Evolutionary conservation across 2,797 vertebrate genomes (phyloP), one percentile per base, ranked within the genome.

Genomic region (Paguma larvata): DNA sequence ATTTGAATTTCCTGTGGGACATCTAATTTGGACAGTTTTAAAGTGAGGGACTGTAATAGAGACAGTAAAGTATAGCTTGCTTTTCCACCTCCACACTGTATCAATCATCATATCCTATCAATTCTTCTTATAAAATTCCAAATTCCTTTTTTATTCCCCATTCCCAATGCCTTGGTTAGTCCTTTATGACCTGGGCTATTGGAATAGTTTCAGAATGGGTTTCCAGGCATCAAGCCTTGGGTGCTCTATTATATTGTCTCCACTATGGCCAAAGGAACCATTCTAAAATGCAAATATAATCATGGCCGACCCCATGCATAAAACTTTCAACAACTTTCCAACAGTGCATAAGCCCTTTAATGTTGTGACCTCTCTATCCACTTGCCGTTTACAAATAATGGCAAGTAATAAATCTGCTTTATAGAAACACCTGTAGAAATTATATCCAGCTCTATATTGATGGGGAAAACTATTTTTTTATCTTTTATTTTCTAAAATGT

Each of bases 401-500:
- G 67, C 11, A 67, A 89, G 75, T n/a, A 80, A 59, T 15, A 91
- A 78, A 59, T 44, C 5, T 44, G 9, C 53, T 88, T 89, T 30
- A 70, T 14, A 68, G 63, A 91, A 91, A 92, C 44, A 89, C 38
- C 80, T 91, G 16, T 56, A 86, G 82, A 23, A 80, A 93, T 78
- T 79, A 75, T 16, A 18, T n/a, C 59, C 84, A 89, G 32, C 10
- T 94, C 44, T 85, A 73, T 53, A 62, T 1, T 91, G 30, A 79
- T 19, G 3, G 19, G 30, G 12, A 68, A 68, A 93, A 65, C 4
- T 63, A 6, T 34, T 53, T 67, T 62, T 75, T 46, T 56, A 94
- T 12, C 27, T 89, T 4, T 41, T 51, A 5, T 79, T 88, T 96
- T 95, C 38, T 95, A 70, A 91, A 88, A 94, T 68, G 53, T 96